Evolutionary conservation across 2,113 vertebrate species (phyloP).

Genomic region (Pteruthius melanotis): DNA sequence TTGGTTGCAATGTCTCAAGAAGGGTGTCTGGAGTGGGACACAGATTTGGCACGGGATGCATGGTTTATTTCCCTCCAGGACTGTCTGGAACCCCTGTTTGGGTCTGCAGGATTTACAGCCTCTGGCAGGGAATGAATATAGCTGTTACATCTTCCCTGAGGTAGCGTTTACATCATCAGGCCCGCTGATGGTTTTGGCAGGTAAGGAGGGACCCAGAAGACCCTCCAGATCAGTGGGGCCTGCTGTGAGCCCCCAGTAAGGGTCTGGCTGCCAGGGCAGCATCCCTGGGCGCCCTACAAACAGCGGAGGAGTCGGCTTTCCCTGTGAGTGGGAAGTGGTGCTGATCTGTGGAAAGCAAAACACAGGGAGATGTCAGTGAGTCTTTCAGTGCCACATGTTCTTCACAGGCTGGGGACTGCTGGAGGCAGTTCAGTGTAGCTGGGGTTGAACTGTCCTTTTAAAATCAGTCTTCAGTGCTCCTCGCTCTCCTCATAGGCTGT

Average conservation of each 20-base stretch:
- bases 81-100: not conserved
- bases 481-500: not conserved
- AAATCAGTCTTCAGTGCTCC: not conserved
- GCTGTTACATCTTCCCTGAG: not conserved
- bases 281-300: accelerated
- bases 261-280: not conserved
- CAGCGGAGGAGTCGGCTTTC: accelerated
- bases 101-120: not conserved
- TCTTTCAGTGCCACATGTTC: not conserved
- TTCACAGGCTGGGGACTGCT: not conserved
- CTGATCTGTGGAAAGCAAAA: not conserved
- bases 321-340: accelerated
- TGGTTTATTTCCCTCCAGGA: not conserved
- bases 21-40: not conserved
- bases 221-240: not conserved
- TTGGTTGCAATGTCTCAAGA: not conserved
- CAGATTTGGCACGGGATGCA: not conserved
- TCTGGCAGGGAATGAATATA: not conserved
- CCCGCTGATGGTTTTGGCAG: not conserved
- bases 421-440: not conserved
- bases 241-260: not conserved
- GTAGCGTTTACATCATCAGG: not conserved
- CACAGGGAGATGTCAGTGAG: not conserved
- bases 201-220: not conserved
- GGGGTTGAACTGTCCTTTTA: conserved; percentile 26